A percentile compares a stretch with the other conserved stretches of the same genome.
phyloP scores from a whole-genome alignment of 2,113 vertebrate species.

The Megaceryle torquata region DNA sequence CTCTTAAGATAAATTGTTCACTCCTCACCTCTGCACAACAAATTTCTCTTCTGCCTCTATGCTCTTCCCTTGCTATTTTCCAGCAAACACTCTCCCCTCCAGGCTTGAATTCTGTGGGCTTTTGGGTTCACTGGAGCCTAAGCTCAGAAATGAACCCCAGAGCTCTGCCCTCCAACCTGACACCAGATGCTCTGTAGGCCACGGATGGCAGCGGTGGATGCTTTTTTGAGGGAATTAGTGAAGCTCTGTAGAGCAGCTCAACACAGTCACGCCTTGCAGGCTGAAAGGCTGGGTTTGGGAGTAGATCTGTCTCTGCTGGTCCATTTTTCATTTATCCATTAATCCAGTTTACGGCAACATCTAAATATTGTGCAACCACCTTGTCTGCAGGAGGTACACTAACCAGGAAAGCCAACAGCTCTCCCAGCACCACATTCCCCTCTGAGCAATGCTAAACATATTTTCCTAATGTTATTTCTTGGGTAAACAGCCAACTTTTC shows the following conservation, averaged over 20 bases:
- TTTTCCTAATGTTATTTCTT: neutral
- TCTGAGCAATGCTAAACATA: neutral
- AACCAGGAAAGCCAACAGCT: neutral
- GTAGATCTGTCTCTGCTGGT: neutral
- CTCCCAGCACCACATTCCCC: neutral
- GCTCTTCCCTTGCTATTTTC: neutral
- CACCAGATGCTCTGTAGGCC: neutral
- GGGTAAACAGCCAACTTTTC: neutral
- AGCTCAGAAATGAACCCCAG: neutral
- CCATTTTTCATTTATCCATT: neutral
- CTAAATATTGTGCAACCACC: neutral
- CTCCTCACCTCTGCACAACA: neutral
- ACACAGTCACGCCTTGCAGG: rapidly evolving
- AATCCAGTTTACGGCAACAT: neutral
- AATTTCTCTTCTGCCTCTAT: neutral
- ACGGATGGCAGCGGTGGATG: rapidly evolving
- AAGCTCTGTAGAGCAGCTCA: neutral
- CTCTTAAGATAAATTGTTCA: neutral
- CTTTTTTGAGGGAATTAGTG: neutral
- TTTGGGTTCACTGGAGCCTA: neutral
- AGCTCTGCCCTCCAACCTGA: neutral
- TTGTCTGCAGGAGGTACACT: neutral
- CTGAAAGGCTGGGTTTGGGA: neutral
- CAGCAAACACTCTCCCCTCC: neutral
- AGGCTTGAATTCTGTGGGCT: neutral